phyloP scores from a whole-genome alignment of 2,888 invertebrate species.

The Macrophya annulata region DNA sequence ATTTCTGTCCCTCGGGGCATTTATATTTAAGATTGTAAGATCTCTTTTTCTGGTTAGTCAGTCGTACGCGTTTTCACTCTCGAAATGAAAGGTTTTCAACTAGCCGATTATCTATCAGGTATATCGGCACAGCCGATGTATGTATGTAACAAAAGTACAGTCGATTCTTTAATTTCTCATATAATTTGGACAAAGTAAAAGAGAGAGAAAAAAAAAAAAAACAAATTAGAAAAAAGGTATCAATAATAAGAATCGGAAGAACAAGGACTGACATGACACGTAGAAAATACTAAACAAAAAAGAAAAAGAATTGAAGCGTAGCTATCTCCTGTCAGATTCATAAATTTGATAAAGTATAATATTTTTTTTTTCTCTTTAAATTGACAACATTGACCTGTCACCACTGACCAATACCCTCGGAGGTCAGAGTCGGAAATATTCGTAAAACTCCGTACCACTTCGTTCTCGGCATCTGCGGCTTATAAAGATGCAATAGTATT shows the following conservation, averaged over 20 bases:
- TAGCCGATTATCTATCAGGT: background rate
- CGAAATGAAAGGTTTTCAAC: constrained; percentile 50
- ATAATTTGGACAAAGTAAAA: background rate
- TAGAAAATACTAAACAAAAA: background rate
- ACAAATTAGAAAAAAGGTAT: background rate
- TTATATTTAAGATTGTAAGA: background rate
- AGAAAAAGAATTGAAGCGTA: background rate
- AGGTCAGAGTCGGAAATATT: constrained; percentile 48
- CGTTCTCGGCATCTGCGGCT: constrained; percentile 24
- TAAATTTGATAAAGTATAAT: background rate
- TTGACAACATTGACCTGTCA: constrained; percentile 59
- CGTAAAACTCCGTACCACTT: constrained; percentile 52
- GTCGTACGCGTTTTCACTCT: constrained; percentile 39
- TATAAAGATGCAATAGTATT: background rate
- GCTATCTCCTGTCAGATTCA: background rate
- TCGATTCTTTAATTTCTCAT: background rate
- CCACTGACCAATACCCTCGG: constrained; percentile 49
- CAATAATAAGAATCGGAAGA: background rate
- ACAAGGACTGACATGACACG: background rate
- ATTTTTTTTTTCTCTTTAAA: too few species aligned
- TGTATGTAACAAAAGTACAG: background rate
- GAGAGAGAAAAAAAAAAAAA: too few species aligned
- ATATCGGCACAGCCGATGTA: background rate
- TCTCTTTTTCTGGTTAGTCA: constrained; percentile 33
- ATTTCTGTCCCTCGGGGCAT: constrained; percentile 45